These are phyloP conservation scores for Lottia gigantea DNA, from an alignment of 2,888 invertebrate species.

Conservation along the genomic window DNA sequence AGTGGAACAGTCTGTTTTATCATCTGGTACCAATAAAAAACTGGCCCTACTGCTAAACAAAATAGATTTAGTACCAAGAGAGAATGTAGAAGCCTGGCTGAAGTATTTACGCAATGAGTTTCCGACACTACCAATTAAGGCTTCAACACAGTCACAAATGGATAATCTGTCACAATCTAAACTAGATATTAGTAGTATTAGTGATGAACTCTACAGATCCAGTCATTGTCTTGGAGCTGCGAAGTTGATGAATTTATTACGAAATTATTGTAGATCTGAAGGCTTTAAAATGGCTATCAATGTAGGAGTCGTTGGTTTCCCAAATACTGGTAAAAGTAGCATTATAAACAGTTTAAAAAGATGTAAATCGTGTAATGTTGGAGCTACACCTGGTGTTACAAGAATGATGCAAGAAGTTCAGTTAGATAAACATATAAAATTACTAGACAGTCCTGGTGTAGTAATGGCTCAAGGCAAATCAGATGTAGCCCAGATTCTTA, in stretches of 20 bases:
- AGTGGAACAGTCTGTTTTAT: constrained; percentile 88
- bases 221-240: constrained; percentile 90
- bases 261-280: constrained; percentile 93
- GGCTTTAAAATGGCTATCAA: constrained; percentile 90
- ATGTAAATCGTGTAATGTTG: constrained; percentile 91
- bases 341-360: constrained; percentile 98
- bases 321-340: constrained; percentile 99
- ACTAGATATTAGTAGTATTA: constrained; percentile 44
- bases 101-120: constrained; percentile 84
- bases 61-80: constrained; percentile 92
- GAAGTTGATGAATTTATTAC: constrained; percentile 87
- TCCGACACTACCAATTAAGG: constrained; percentile 86
- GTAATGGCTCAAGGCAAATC: constrained; percentile 80
- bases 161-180: constrained; percentile 73
- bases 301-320: constrained; percentile 93
- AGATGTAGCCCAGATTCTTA: constrained; percentile 79
- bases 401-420: constrained; percentile 94
- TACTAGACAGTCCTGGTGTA: constrained; percentile 96
- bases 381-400: constrained; percentile 93
- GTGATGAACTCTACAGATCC: constrained; percentile 63
- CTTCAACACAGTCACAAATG: constrained; percentile 84
- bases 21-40: constrained; percentile 82
- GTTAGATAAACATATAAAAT: constrained; percentile 92
- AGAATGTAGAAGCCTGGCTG: constrained; percentile 90
- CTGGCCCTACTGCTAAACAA: constrained; percentile 96